Evolutionary conservation across 2,888 invertebrate species (phyloP), one percentile per base, ranked within the genome.

Genomic region (Pycnomerus fuliginosus): DNA sequence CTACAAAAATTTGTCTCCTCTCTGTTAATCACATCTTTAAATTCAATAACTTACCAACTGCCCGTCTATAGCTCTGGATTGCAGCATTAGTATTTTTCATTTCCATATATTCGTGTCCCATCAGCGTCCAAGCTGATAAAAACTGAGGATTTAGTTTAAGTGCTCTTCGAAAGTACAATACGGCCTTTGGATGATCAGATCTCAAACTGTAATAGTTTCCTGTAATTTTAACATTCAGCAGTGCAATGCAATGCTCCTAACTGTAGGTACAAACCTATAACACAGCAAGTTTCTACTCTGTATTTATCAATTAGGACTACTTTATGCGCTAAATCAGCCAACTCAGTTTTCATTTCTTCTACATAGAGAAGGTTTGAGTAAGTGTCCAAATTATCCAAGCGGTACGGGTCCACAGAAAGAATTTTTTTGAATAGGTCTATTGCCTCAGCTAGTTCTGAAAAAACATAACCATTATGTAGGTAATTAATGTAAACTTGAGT

Each of bases 51-150:
- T 20, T 74, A 92, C 93, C 94, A 60, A 97, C 90, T 29, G 98
- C 98, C 72, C 94, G 92, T 61, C 97, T 79, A 68, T 99, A 99
- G 62, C 97, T 93, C 66, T 96, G 93, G 67, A 98, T 96, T n/a
- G 98, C 98, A 10, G 96, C 97, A 72, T 93, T 92, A 0, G 94
- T 92, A 71, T 98, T 98, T 72, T 98, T 98, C 73, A 98, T 82
- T 74, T 99, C 98, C 86, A 99, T 94, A 71, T 91, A 98, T 71
- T 99, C 98, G 68, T 99, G 99, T 0, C 99, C 99, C 84, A 99
- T 92, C 27, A 99, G 77, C 1, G 96, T 97, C 97, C 97, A 99
- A 0, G 95, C 97, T 0, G 94, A 90, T 31, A 95, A 74, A 71
- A 96, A 96, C 62, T 90, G 87, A 0, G 96, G 95, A 75, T 96